Percentiles rank a stretch among this genome's conserved stretches.
Evolutionary conservation across 2,113 vertebrate species (phyloP).

Genomic region (Sinocyclocheilus maitianheensis): DNA sequence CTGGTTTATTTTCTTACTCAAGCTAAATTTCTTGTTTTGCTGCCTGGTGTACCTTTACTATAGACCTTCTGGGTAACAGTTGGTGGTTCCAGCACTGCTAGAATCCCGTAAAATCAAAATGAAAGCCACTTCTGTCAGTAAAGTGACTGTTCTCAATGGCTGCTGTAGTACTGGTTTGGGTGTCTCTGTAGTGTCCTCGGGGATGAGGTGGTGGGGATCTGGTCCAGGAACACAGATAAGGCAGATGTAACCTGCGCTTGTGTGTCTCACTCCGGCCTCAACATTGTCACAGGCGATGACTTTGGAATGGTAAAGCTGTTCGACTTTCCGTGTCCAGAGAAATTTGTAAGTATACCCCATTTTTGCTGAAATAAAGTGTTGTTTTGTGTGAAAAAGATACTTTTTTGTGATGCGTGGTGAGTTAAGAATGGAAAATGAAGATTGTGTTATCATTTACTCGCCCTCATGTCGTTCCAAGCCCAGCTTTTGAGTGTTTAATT

Average conservation of each 20-base stretch:
- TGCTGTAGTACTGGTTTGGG: not conserved
- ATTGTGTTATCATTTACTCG: not conserved
- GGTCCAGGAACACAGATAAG: constrained; percentile 94
- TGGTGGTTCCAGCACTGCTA: not conserved
- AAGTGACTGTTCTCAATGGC: not conserved
- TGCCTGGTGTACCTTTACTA: not conserved
- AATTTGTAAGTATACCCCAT: constrained; percentile 87
- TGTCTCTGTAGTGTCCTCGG: constrained; percentile 85
- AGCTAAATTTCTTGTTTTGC: not conserved
- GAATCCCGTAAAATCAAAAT: not conserved
- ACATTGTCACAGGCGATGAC: constrained; percentile 94
- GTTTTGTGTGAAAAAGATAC: not conserved
- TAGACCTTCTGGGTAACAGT: not conserved
- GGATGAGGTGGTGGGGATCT: constrained; percentile 95
- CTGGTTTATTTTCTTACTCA: not conserved
- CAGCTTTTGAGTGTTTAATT: not conserved
- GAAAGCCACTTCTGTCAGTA: not conserved
- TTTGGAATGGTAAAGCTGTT: constrained; percentile 99
- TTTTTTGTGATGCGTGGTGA: not conserved
- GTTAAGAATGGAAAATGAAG: not conserved
- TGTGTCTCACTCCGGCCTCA: constrained; percentile 96
- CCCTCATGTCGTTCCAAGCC: not conserved
- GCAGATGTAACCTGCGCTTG: constrained; percentile 95
- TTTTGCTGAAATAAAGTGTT: not conserved
- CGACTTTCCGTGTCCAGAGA: constrained; percentile 97